phyloP scores from a whole-genome alignment of 2,113 vertebrate species.

The Tympanuchus pallidicinctus region DNA sequence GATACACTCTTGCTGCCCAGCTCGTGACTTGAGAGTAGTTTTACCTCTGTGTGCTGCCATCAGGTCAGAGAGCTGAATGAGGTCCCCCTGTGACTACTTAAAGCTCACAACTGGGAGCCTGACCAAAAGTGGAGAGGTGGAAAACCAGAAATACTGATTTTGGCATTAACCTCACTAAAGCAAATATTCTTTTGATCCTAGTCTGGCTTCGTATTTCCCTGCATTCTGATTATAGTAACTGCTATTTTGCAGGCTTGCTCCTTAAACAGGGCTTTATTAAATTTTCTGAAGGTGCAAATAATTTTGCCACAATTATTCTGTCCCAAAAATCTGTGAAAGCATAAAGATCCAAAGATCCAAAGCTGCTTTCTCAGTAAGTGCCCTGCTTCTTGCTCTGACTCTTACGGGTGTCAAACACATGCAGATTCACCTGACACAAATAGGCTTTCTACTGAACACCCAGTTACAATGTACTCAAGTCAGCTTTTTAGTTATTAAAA shows the following conservation, averaged over 20 bases:
- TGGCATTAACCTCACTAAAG: background rate
- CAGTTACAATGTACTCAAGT: background rate
- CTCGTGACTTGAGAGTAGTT: background rate
- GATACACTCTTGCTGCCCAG: background rate
- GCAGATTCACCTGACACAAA: background rate
- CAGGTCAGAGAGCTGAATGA: background rate
- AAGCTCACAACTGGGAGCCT: background rate
- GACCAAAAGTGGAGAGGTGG: background rate
- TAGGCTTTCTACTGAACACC: background rate
- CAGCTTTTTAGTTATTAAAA: background rate
- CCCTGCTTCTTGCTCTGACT: background rate
- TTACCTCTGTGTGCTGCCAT: background rate
- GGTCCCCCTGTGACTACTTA: background rate
- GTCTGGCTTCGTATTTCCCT: background rate
- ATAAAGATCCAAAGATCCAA: background rate
- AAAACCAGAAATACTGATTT: background rate
- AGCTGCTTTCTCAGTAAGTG: background rate
- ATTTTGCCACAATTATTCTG: background rate
- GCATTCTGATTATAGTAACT: background rate
- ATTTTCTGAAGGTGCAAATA: background rate
- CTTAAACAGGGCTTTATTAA: background rate
- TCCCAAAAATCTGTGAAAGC: background rate
- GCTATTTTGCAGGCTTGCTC: background rate
- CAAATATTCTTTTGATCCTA: background rate
- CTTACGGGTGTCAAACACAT: background rate